A percentile compares a stretch with the other conserved stretches of the same genome.
These are phyloP conservation scores for Cephonodes hylas DNA, from an alignment of 2,888 invertebrate species.

Conservation along the genomic window DNA sequence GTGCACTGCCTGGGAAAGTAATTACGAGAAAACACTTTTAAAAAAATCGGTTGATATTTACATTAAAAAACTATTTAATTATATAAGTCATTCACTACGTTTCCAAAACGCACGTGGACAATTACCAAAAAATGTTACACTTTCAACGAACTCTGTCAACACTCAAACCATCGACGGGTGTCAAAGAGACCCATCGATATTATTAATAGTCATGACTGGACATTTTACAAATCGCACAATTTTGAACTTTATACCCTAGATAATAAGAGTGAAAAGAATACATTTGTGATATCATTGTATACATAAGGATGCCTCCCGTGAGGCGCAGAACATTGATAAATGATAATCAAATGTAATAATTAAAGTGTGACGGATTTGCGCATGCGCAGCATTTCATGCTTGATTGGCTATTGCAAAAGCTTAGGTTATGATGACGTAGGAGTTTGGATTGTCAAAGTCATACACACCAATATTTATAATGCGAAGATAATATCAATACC, in stretches of 20 bases:
- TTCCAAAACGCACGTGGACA: neutral
- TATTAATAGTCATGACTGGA: slow-evolving; percentile 42
- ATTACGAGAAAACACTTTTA: too few species aligned
- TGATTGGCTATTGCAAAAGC: slow-evolving; percentile 17
- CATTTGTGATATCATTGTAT: neutral
- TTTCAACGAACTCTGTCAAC: slow-evolving; percentile 24
- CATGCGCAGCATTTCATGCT: slow-evolving; percentile 25
- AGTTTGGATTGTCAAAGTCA: too few species aligned
- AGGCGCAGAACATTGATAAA: slow-evolving; percentile 31
- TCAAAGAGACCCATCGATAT: slow-evolving; percentile 25
- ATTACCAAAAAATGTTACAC: neutral
- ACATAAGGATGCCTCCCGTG: neutral
- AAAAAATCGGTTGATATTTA: neutral
- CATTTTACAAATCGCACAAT: slow-evolving; percentile 25
- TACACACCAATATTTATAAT: too few species aligned
- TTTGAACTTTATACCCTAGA: slow-evolving; percentile 21
- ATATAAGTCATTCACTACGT: neutral
- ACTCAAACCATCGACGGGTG: slow-evolving; percentile 22
- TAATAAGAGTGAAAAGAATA: neutral
- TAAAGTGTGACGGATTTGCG: slow-evolving; percentile 26
- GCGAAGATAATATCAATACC: too few species aligned
- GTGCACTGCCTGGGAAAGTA: too few species aligned
- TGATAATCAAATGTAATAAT: slow-evolving; percentile 31
- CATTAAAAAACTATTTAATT: neutral
- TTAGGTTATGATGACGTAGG: neutral